Conservation (phyloP, 1,140 invertebrate species). For the Aricia agestis region DNA sequence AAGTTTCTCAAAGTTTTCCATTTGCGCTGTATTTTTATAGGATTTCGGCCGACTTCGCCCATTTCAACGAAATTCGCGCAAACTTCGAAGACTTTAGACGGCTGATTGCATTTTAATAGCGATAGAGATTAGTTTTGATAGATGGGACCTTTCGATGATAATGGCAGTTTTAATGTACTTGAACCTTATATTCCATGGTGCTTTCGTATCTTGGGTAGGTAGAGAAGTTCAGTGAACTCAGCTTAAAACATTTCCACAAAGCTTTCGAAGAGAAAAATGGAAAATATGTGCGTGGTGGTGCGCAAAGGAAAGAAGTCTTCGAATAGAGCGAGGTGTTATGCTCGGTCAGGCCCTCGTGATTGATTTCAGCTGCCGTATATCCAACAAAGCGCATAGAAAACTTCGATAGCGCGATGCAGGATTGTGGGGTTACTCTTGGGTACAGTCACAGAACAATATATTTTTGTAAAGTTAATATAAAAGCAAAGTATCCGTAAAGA, state of each 20-base stretch:
- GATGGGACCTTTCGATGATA: constrained; percentile 19
- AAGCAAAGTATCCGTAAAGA: too few relatives aligned
- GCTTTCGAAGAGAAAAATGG: too few relatives aligned
- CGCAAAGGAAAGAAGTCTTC: too few relatives aligned
- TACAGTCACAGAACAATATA: too few relatives aligned
- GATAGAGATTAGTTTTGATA: constrained; percentile 20
- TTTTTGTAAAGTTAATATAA: too few relatives aligned
- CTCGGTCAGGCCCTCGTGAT: too few relatives aligned
- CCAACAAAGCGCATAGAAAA: too few relatives aligned
- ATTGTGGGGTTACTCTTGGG: too few relatives aligned
- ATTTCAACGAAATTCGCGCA: constrained; percentile 24
- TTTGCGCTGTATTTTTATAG: constrained; percentile 26
- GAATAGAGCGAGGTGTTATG: too few relatives aligned
- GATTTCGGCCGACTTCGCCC: constrained; percentile 28
- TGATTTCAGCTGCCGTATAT: too few relatives aligned
- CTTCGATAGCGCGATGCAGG: too few relatives aligned
- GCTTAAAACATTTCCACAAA: not conserved
- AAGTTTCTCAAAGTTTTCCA: constrained; percentile 27
- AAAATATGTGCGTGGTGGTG: too few relatives aligned
- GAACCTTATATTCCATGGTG: not conserved
- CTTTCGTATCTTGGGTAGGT: not conserved
- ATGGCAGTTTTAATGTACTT: constrained; percentile 4
- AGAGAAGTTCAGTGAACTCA: not conserved
- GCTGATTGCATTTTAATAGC: constrained; percentile 35
- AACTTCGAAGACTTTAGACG: constrained; percentile 30